phyloP scores from a whole-genome alignment of 2,113 vertebrate species.

The Aix galericulata region DNA sequence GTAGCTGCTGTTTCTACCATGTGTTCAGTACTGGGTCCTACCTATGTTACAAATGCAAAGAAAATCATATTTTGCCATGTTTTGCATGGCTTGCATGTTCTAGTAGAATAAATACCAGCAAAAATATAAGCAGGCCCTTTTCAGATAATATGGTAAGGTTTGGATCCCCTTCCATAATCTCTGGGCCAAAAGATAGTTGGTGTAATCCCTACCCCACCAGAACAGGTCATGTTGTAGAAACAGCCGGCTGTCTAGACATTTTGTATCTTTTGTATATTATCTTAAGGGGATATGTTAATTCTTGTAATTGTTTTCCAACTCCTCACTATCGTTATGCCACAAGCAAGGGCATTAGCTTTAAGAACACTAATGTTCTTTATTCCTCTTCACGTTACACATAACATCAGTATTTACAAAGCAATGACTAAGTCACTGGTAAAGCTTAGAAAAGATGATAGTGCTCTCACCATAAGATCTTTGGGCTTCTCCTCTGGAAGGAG shows the following conservation, averaged over 20 bases:
- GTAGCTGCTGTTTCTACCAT: constrained; percentile 37
- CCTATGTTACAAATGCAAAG: neutral
- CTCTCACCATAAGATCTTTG: neutral
- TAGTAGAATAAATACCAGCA: neutral
- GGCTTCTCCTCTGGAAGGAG: neutral
- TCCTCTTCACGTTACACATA: neutral
- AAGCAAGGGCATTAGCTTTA: neutral
- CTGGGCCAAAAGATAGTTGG: neutral
- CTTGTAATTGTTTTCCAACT: neutral
- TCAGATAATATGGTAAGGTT: neutral
- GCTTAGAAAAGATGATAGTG: neutral
- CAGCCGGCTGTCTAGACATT: neutral
- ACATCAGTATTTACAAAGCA: neutral
- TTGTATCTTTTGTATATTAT: neutral
- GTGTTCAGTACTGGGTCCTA: neutral
- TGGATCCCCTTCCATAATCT: neutral
- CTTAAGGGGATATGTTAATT: neutral
- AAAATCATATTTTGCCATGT: neutral
- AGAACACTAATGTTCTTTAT: neutral
- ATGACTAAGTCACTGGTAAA: neutral
- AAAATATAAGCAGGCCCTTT: neutral
- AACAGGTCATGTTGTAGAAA: neutral
- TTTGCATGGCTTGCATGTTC: neutral
- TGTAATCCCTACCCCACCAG: neutral
- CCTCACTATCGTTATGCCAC: neutral